Base-by-base conservation (phyloP, 2,113 vertebrate species). In the Rhinoptilus africanus region DNA sequence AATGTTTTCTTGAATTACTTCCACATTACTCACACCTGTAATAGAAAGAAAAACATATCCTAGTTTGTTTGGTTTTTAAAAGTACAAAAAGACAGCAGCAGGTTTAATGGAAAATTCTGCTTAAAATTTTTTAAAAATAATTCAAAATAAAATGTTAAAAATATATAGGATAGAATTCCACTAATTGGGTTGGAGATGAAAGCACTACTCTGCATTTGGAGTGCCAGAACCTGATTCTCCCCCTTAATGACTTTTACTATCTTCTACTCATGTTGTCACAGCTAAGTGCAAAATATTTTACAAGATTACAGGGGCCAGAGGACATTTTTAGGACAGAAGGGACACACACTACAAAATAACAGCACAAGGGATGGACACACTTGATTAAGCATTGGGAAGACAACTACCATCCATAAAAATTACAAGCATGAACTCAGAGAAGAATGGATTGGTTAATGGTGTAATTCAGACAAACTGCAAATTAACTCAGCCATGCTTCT, bases 1-100 rank as follows among this genome's bases (percentile, higher is more conserved):
- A 69, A 99, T 69, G 0, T 99, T 99, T 23, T 97, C 18, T 95
- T 98, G 98, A 94, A 99, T 99, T 9, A 1, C 35, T 6, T 10
- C 21, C 23, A 81, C 80, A 7, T 76, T 6, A 10, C 2, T 95
- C 76, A 77, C 97, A 67, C 98, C 99, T 99, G 82, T 72, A 86
- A 84, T 86, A 23, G 67, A 92, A 93, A 91, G 35, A 82, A 72
- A 73, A 83, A 76, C 45, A 72, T 14, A 35, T 5, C 0, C 0
- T 14, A 43, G 20, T 26, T 57, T 35, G 14, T 4, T 66, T 81
- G 28, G 2, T n/a, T 60, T 75, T 79, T 72, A 48, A 5, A 89
- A 79, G 39, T 12, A 45, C 50, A 67, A 56, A 64, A 82, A 63
- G 21, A 23, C 22, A 56, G 30, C 6, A 37, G 35, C 1, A 3